Evolutionary conservation across 2,797 vertebrate species (phyloP).

Genomic region (Catharus ustulatus): DNA sequence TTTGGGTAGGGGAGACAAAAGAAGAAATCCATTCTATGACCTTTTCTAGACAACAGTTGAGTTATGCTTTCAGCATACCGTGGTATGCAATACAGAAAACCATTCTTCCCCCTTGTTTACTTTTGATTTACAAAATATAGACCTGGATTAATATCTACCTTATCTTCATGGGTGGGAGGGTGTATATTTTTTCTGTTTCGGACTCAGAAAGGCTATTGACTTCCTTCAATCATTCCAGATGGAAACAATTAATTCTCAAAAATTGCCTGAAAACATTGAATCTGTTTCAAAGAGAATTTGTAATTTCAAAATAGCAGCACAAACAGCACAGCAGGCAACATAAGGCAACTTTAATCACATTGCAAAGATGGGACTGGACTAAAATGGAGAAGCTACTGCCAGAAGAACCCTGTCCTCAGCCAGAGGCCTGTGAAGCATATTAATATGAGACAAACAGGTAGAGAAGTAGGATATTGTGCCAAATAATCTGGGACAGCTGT

Average conservation of each 20-base stretch:
- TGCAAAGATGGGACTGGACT: background rate
- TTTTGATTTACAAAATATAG: background rate
- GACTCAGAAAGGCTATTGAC: background rate
- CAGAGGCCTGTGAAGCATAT: background rate
- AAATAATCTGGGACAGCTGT: background rate
- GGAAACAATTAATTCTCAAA: background rate
- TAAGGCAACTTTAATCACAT: background rate
- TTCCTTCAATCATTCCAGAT: background rate
- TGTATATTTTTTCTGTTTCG: background rate
- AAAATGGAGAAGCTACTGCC: background rate
- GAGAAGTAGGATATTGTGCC: background rate
- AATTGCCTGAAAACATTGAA: background rate
- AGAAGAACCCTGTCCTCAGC: background rate
- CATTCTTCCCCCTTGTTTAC: background rate
- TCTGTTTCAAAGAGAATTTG: background rate
- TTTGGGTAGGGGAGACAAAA: background rate
- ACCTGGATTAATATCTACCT: background rate
- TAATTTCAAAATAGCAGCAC: background rate
- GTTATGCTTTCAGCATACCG: background rate
- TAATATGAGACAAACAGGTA: background rate
- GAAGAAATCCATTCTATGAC: background rate
- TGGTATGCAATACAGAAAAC: background rate
- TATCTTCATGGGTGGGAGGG: background rate
- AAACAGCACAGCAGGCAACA: background rate
- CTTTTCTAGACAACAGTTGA: background rate